These are phyloP conservation scores for Epizoanthus stellaris DNA, from an alignment of 92 coral and sea anemone genomes.

Conservation along the genomic window DNA sequence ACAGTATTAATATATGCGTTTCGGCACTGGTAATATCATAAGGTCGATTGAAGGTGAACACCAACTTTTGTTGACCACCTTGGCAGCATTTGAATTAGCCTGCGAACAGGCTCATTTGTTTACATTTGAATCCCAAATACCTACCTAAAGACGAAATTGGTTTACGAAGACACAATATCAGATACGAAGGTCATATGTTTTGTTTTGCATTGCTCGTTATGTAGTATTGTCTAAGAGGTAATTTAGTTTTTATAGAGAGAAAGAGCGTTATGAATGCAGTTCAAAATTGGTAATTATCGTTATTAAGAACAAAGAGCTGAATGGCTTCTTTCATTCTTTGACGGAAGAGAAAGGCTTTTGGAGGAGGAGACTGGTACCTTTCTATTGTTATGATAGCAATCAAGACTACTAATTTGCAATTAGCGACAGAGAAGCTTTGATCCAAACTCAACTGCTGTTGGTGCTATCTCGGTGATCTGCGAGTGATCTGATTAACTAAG, in stretches of 20 bases:
- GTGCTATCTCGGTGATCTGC: too few species aligned
- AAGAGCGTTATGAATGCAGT: neutral
- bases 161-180: neutral
- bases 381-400: conserved; percentile 4
- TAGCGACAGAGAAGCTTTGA: neutral
- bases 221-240: neutral
- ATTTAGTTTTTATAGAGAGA: neutral
- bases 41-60: neutral
- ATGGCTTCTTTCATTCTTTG: conserved; percentile 10
- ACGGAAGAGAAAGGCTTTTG: neutral
- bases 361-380: conserved; percentile 1
- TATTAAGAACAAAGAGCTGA: neutral
- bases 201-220: neutral
- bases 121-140: neutral
- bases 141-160: neutral
- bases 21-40: neutral
- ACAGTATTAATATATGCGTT: neutral
- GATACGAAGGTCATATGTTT: neutral
- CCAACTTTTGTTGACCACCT: neutral
- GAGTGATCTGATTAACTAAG: too few species aligned
- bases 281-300: conserved; percentile 7
- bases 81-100: neutral
- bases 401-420: neutral
- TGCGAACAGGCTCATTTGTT: too few species aligned
- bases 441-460: neutral